These are phyloP conservation scores for Corythornis vintsioides DNA, from an alignment of 2,113 vertebrate species.

Conservation along the genomic window DNA sequence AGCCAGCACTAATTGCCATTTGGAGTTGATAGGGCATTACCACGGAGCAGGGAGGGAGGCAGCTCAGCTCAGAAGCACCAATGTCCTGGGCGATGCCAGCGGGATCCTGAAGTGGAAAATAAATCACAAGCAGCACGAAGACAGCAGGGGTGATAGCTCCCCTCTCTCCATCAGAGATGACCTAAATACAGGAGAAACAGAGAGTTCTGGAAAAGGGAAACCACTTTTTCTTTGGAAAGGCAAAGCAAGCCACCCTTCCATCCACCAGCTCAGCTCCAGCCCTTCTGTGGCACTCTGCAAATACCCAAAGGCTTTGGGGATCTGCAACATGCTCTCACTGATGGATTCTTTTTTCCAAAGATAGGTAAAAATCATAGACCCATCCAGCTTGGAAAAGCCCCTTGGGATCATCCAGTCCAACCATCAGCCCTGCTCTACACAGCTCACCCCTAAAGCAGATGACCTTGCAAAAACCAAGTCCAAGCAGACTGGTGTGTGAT, in stretches of 20 bases:
- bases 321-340: background rate
- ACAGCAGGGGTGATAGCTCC: background rate
- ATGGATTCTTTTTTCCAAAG: too few species aligned
- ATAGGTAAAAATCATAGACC: too few species aligned
- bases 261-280: background rate
- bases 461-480: too few species aligned
- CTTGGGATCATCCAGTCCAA: too few species aligned
- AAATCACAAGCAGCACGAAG: constrained; percentile 41
- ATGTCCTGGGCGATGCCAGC: constrained; percentile 38
- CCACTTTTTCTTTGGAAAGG: background rate
- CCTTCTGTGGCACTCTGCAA: background rate
- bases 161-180: background rate
- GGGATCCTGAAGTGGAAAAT: constrained; percentile 15
- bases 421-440: too few species aligned
- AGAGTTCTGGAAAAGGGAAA: background rate
- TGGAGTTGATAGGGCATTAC: constrained; percentile 57
- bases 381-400: too few species aligned
- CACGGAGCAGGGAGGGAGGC: background rate
- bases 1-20: constrained; percentile 46
- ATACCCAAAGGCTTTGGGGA: background rate
- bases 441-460: too few species aligned
- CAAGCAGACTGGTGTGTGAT: too few species aligned
- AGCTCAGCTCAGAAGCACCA: background rate
- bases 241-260: background rate
- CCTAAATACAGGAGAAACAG: constrained; percentile 28